Evolutionary conservation across 2,888 invertebrate genomes (phyloP), one percentile per base, ranked within the genome.

Genomic region (Arctia plantaginis): DNA sequence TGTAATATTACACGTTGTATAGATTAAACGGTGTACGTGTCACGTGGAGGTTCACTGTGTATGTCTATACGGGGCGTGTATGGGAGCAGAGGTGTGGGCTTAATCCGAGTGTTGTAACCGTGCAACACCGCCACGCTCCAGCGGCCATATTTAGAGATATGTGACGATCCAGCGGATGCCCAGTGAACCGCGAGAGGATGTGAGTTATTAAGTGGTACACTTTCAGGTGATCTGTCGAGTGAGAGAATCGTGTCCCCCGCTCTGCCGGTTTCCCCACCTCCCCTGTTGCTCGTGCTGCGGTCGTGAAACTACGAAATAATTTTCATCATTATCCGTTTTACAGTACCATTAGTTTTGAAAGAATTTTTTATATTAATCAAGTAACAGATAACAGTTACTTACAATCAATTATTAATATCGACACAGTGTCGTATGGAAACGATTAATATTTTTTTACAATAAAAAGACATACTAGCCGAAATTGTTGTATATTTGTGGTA

Each of bases 211-310:
- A 94, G 94, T 94, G 93, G 93, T 94, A 94, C 94, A 94, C 93
- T 93, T 94, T 94, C 95, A 95, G 94, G 93, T 95, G 95, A 95
- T 94, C 95, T 93, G 93, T 94, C 94, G 94, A 94, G 94, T 95
- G 95, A 94, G 94, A 95, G 92, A 93, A 93, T 94, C 93, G 92
- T 88, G 87, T 88, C 89, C 90, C 80, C 79, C 81, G 41, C 41
- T 44, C 44, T 79, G 79, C 81, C 80, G 71, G 79, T 78, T 85
- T 79, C 80, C 80, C 73, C 66, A 39, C 62, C 73, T 55, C 41
- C 62, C 59, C 83, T 77, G 83, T 84, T 51, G 30, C 55, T 68
- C 64, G 59, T 65, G 69, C 84, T 82, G 67, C 62, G 66, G 78
- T 68, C 82, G 75, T 80, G 83, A 77, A 86, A 79, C 82, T 82